Percentiles rank a stretch among this genome's conserved stretches.
Evolutionary conservation across 2,797 vertebrate species (phyloP).

Genomic region (Poecilia picta): DNA sequence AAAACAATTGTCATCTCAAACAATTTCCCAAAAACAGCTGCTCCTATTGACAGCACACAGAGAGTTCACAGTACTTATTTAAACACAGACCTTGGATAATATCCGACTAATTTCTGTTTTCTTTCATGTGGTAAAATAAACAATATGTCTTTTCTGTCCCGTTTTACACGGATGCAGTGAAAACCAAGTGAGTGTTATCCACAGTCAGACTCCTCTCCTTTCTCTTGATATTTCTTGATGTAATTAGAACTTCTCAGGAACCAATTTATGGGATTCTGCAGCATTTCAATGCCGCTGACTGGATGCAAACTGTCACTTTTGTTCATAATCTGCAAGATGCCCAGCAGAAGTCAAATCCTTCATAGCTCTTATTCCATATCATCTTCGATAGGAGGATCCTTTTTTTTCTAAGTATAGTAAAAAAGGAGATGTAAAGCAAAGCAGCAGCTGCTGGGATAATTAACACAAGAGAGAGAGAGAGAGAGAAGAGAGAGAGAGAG

Average conservation of each 20-base stretch:
- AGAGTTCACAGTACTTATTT: neutral
- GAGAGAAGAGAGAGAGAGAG: neutral
- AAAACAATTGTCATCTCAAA: neutral
- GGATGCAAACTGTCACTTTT: neutral
- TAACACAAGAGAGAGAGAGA: conserved; percentile 10
- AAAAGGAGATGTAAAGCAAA: conserved; percentile 36
- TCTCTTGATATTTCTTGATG: neutral
- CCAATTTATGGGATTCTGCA: neutral
- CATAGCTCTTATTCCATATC: conserved; percentile 6
- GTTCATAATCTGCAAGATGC: conserved; percentile 13
- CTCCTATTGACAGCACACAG: neutral
- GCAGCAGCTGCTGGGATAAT: conserved; percentile 26
- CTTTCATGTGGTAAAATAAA: neutral
- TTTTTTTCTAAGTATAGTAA: conserved; percentile 29
- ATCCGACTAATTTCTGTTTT: neutral
- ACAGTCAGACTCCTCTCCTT: neutral
- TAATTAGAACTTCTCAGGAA: neutral
- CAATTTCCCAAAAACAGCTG: neutral
- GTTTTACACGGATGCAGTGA: neutral
- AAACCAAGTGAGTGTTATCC: neutral
- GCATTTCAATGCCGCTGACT: neutral
- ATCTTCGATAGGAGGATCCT: conserved; percentile 26
- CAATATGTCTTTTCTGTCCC: neutral
- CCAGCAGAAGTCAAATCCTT: conserved; percentile 13
- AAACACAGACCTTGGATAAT: neutral